These are phyloP conservation scores for Gasterosteus nipponicus DNA, from an alignment of 2,113 vertebrate species.

Conservation along the genomic window DNA sequence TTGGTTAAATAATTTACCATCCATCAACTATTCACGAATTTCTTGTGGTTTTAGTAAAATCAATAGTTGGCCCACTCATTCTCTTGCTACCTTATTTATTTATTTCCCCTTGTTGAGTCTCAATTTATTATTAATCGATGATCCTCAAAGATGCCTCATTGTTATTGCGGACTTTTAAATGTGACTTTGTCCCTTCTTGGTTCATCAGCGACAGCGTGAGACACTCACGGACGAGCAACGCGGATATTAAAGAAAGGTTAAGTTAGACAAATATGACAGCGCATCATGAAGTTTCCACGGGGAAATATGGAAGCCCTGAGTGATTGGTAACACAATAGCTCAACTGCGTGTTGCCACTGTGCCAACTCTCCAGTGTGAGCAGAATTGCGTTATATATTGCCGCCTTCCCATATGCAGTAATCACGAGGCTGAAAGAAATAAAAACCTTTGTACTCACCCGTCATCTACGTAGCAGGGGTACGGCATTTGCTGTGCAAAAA, in stretches of 20 bases:
- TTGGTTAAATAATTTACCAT: slow-evolving; percentile 67
- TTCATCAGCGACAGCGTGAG: slow-evolving; percentile 8
- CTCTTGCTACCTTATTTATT: background rate
- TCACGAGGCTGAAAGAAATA: slow-evolving; percentile 32
- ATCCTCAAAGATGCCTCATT: slow-evolving; percentile 22
- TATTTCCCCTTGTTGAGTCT: slow-evolving; percentile 11
- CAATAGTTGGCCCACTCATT: slow-evolving; percentile 38
- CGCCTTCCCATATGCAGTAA: slow-evolving; percentile 27
- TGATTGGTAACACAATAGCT: slow-evolving; percentile 50
- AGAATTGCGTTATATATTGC: slow-evolving; percentile 45
- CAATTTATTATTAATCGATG: slow-evolving; percentile 17
- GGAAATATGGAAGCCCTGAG: slow-evolving; percentile 48
- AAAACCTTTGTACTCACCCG: slow-evolving; percentile 82
- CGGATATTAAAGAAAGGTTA: slow-evolving; percentile 21
- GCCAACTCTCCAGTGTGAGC: slow-evolving; percentile 40
- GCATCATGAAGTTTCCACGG: slow-evolving; percentile 39
- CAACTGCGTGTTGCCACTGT: slow-evolving; percentile 22
- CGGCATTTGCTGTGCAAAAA: slow-evolving; percentile 96
- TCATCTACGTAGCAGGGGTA: slow-evolving; percentile 96
- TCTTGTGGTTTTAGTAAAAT: slow-evolving; percentile 67
- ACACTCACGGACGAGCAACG: background rate
- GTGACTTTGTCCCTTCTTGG: background rate
- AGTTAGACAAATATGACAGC: slow-evolving; percentile 25
- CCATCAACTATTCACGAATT: slow-evolving; percentile 59
- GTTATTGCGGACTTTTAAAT: slow-evolving; percentile 33